Evolutionary conservation across 2,797 vertebrate genomes (phyloP).

Genomic region (Nannoperca obscura): DNA sequence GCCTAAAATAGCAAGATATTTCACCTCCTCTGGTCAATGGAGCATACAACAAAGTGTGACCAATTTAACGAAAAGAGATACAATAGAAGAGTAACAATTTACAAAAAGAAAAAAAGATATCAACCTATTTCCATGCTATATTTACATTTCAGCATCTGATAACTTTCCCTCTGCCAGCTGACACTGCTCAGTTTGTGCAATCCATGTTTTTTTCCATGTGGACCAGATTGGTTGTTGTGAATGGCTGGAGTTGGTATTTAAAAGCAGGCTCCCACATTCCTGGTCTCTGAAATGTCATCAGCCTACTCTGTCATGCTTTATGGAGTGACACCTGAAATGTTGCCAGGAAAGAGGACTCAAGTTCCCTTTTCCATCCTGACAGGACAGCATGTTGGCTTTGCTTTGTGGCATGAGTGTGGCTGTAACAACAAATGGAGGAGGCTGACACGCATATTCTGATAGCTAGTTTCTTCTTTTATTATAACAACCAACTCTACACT

Average conservation of each 20-base stretch:
- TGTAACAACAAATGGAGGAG: not conserved
- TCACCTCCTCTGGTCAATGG: not conserved
- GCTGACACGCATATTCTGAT: not conserved
- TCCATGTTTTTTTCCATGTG: constrained; percentile 77
- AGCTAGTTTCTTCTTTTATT: not conserved
- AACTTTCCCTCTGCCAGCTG: constrained; percentile 48
- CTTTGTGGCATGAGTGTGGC: not conserved
- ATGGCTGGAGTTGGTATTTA: constrained; percentile 13
- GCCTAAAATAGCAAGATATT: constrained; percentile 68
- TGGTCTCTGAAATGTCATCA: not conserved
- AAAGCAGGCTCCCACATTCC: constrained; percentile 32
- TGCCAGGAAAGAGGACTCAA: not conserved
- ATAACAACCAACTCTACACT: not conserved
- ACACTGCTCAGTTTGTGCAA: constrained; percentile 53
- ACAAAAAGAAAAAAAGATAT: too few relatives aligned
- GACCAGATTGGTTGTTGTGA: constrained; percentile 62
- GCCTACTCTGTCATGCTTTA: not conserved
- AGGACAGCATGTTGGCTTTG: not conserved
- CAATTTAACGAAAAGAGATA: too few relatives aligned
- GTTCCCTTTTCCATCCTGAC: not conserved
- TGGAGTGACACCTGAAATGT: not conserved
- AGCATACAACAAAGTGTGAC: not conserved
- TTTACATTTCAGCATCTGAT: constrained; percentile 87
- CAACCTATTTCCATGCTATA: constrained; percentile 33
- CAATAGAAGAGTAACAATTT: too few relatives aligned